phyloP scores from a whole-genome alignment of 2,113 vertebrate genomes.

The Callipepla squamata region DNA sequence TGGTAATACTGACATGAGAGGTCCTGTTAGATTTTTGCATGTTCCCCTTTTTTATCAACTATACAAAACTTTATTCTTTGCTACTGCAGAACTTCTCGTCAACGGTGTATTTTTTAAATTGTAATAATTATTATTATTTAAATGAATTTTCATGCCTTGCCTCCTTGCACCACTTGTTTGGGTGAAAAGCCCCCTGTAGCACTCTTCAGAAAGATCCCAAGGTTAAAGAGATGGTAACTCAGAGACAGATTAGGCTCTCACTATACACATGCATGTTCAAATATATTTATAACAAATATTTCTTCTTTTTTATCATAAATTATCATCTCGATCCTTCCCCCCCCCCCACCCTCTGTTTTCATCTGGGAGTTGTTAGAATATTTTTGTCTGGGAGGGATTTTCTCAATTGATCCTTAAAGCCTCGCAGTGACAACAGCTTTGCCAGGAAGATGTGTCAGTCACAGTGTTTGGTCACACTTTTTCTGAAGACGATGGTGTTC shows the following conservation, averaged over 20 bases:
- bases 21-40: not conserved
- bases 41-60: no score
- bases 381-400: not conserved
- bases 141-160: not conserved
- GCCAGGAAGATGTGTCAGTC: not conserved
- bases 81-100: not conserved
- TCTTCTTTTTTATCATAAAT: not conserved
- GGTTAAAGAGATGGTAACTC: not conserved
- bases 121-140: not conserved
- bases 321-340: not conserved
- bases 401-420: not conserved
- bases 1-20: not conserved
- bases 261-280: fast-evolving
- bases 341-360: not conserved
- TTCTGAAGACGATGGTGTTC: not conserved
- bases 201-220: not conserved
- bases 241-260: not conserved
- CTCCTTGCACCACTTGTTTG: not conserved
- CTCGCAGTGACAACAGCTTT: not conserved
- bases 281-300: not conserved
- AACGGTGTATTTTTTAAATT: not conserved
- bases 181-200: not conserved
- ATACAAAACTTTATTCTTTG: not conserved
- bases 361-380: not conserved
- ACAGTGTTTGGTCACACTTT: not conserved